Evolutionary conservation across 1,140 invertebrate species (phyloP).

Genomic region (Penaeus chinensis): DNA sequence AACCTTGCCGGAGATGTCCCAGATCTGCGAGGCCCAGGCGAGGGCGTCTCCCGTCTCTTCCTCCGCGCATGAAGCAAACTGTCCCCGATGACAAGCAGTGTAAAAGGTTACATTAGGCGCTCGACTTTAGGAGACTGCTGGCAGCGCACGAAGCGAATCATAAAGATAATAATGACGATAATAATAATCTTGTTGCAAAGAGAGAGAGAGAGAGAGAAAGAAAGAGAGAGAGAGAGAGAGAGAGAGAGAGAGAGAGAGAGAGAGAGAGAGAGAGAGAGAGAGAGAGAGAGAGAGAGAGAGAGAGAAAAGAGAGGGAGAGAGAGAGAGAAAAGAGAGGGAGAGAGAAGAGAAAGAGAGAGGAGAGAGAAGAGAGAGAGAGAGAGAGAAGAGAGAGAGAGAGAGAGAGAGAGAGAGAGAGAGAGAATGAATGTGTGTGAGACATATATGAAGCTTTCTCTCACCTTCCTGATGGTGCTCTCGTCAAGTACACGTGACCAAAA

Average conservation of each 20-base stretch:
- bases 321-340: no score
- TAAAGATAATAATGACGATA: neutral
- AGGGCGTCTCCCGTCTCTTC: slow-evolving; percentile 43
- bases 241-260: no score
- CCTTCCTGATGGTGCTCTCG: slow-evolving; percentile 17
- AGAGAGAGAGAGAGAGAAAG: no score
- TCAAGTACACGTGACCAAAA: slow-evolving; percentile 31
- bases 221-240: no score
- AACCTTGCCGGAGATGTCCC: slow-evolving; percentile 56
- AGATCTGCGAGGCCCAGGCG: slow-evolving; percentile 43
- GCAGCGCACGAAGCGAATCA: neutral
- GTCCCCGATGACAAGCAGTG: neutral
- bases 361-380: no score
- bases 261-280: no score
- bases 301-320: no score
- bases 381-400: no score
- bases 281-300: no score
- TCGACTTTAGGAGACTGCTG: neutral
- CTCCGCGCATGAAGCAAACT: slow-evolving; percentile 47
- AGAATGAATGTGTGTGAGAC: no score
- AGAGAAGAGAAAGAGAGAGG: no score
- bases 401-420: no score
- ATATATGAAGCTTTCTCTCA: neutral
- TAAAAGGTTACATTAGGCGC: neutral
- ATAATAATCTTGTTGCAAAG: neutral